phyloP scores from a whole-genome alignment of 2,113 vertebrate species.

The Myiagra hebetior region DNA sequence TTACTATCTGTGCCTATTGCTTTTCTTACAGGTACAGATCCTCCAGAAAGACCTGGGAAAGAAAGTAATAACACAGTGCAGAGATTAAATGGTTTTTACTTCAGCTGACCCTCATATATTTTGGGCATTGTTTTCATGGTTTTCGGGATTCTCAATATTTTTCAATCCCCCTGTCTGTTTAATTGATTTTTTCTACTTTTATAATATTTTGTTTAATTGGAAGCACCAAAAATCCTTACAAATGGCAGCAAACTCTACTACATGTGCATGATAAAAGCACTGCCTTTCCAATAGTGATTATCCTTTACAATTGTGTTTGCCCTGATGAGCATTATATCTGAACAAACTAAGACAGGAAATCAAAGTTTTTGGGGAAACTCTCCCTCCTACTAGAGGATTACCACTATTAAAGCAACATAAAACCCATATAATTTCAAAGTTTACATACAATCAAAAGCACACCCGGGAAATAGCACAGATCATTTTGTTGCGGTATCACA shows the following conservation, averaged over 20 bases:
- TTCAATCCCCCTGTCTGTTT: background rate
- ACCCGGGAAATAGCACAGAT: background rate
- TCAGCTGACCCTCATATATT: background rate
- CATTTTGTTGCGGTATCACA: background rate
- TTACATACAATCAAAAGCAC: background rate
- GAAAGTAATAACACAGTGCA: background rate
- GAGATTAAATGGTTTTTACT: constrained; percentile 54
- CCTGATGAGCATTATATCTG: background rate
- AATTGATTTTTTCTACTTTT: background rate
- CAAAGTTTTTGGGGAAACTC: background rate
- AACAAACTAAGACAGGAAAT: background rate
- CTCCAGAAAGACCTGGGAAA: constrained; percentile 32
- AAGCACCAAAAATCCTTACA: background rate
- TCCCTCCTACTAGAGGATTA: background rate
- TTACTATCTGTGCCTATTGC: constrained; percentile 52
- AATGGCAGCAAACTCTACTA: background rate
- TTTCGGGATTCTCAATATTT: constrained; percentile 2
- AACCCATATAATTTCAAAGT: background rate
- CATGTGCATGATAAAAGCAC: background rate
- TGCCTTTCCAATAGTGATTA: background rate
- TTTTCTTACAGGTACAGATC: background rate
- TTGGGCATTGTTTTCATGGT: background rate
- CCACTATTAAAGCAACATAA: background rate
- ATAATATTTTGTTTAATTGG: background rate
- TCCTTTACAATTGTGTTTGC: background rate